A percentile compares a stretch with the other conserved stretches of the same genome.
Evolutionary conservation across 2,797 vertebrate genomes (phyloP).

Genomic region (Hapalemur alaotrensis): DNA sequence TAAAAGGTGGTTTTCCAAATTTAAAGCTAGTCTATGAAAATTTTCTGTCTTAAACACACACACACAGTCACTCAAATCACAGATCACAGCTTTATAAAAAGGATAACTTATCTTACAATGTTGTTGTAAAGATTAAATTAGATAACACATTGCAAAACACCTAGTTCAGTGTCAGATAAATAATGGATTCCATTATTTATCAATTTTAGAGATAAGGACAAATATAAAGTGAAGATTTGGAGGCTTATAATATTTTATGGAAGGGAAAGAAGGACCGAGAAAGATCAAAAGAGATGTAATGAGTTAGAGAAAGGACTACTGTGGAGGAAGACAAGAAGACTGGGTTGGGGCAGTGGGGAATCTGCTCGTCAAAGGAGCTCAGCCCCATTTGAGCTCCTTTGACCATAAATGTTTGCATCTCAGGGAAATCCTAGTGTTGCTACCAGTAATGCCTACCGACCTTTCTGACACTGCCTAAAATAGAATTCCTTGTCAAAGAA

Average conservation of each 20-base stretch:
- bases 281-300: neutral
- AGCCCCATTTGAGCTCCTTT: neutral
- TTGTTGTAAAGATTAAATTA: neutral
- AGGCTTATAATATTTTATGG: neutral
- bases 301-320: neutral
- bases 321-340: neutral
- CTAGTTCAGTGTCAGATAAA: neutral
- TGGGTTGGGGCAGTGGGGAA: neutral
- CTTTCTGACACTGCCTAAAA: slow-evolving; percentile 6
- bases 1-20: slow-evolving; percentile 35
- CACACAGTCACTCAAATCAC: neutral
- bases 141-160: neutral
- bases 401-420: neutral
- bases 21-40: neutral
- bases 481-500: slow-evolving; percentile 15
- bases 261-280: neutral
- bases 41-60: neutral
- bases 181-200: neutral
- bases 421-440: neutral
- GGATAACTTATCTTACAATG: neutral
- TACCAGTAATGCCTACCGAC: neutral
- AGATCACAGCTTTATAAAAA: neutral
- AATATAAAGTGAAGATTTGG: neutral
- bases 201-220: neutral
- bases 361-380: neutral